These are phyloP conservation scores for Somateria mollissima DNA, from an alignment of 2,797 vertebrate genomes.

Conservation along the genomic window DNA sequence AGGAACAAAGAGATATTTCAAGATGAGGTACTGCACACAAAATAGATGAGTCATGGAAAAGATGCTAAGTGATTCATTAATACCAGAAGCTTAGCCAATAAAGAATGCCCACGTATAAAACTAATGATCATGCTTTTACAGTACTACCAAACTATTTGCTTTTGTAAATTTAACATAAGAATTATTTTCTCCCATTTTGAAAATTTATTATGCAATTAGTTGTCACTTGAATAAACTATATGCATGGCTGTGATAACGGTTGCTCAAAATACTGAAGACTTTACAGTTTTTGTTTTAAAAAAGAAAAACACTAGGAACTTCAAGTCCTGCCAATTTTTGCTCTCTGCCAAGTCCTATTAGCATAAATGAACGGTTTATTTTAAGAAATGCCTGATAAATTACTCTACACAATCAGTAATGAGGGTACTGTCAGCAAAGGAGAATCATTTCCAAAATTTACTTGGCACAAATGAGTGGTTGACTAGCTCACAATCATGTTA, in stretches of 20 bases:
- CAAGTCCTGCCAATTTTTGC: constrained; percentile 84
- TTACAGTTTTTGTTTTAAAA: constrained; percentile 78
- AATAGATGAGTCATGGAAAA: constrained; percentile 67
- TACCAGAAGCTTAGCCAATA: constrained; percentile 38
- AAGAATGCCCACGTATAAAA: constrained; percentile 60
- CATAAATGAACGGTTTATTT: constrained; percentile 89
- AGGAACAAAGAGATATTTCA: constrained; percentile 59
- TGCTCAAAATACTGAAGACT: constrained; percentile 75
- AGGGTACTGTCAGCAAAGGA: constrained; percentile 85
- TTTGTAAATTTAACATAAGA: constrained; percentile 65
- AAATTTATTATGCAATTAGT: constrained; percentile 74
- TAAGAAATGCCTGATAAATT: constrained; percentile 89
- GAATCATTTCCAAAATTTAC: constrained; percentile 84
- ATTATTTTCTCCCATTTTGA: constrained; percentile 72
- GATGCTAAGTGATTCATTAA: constrained; percentile 65
- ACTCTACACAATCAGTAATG: constrained; percentile 87
- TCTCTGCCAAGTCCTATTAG: constrained; percentile 86
- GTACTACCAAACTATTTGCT: constrained; percentile 63
- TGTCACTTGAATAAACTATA: constrained; percentile 73
- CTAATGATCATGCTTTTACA: constrained; percentile 52
- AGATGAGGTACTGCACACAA: constrained; percentile 54
- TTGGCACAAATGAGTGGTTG: constrained; percentile 76
- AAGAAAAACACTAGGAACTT: constrained; percentile 80
- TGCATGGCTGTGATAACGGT: constrained; percentile 62
- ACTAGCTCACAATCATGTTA: constrained; percentile 76